Percentiles rank a stretch among this genome's conserved stretches.
Evolutionary conservation across 1,140 invertebrate genomes (phyloP).

Genomic region (Heliconius eleuchia): DNA sequence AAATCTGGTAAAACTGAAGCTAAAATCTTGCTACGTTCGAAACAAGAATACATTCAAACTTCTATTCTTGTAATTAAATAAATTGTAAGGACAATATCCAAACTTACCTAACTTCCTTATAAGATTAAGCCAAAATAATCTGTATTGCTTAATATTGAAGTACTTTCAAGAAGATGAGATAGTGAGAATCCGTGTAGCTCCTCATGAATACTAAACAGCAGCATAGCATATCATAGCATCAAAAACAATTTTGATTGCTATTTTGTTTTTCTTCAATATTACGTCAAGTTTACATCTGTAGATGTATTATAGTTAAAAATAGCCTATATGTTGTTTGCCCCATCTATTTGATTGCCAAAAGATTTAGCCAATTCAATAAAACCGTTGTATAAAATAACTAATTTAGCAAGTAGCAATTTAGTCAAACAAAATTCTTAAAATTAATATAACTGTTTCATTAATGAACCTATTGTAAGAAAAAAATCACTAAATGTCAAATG

Average conservation of each 20-base stretch:
- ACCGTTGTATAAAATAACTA: too few relatives aligned
- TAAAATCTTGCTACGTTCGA: background rate
- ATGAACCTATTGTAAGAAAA: too few relatives aligned
- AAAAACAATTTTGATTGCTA: background rate
- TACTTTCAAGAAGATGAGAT: constrained; percentile 62
- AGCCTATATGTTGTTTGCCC: too few relatives aligned
- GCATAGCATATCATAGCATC: background rate
- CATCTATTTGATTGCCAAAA: too few relatives aligned
- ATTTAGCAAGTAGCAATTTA: too few relatives aligned
- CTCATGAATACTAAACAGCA: constrained; percentile 66
- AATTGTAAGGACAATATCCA: background rate
- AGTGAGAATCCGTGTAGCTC: constrained; percentile 52
- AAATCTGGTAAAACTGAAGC: too few relatives aligned
- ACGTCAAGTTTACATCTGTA: background rate
- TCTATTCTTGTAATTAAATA: background rate
- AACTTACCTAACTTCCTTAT: constrained; percentile 25
- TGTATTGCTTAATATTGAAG: constrained; percentile 63
- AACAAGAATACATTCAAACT: background rate
- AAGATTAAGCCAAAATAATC: constrained; percentile 41
- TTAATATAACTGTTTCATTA: too few relatives aligned
- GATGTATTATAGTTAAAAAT: too few relatives aligned
- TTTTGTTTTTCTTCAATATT: constrained; percentile 2
- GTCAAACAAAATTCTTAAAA: too few relatives aligned
- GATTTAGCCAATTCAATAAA: too few relatives aligned
- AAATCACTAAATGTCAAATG: too few relatives aligned